phyloP scores from a whole-genome alignment of 2,797 vertebrate species.

The Pteronotus mesoamericanus region DNA sequence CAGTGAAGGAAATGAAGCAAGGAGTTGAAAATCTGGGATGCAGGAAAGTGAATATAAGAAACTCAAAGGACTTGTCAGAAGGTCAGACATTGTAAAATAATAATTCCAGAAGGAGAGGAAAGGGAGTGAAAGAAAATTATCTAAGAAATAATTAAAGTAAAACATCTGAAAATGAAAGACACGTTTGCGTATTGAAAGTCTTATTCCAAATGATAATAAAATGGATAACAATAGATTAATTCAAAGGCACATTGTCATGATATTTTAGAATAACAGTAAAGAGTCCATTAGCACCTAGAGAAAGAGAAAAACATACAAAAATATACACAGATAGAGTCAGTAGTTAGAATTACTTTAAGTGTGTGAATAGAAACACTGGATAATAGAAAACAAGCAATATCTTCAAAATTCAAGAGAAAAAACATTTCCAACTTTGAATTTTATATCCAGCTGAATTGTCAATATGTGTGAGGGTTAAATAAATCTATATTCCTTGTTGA shows the following conservation, averaged over 20 bases:
- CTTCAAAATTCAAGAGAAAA: not conserved
- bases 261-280: not conserved
- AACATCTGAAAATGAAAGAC: not conserved
- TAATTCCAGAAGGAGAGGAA: not conserved
- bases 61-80: not conserved
- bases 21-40: not conserved
- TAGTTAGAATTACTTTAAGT: not conserved
- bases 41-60: not conserved
- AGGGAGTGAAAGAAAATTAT: not conserved
- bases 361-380: not conserved
- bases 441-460: not conserved
- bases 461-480: not conserved
- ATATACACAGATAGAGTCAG: not conserved
- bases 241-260: not conserved
- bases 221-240: not conserved
- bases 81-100: not conserved
- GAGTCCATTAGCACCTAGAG: not conserved
- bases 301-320: not conserved
- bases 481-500: not conserved
- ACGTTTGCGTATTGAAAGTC: not conserved
- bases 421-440: not conserved
- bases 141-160: not conserved
- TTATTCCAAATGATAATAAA: not conserved
- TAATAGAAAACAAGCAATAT: not conserved
- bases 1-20: not conserved